Base-by-base conservation (phyloP, 2,888 invertebrate genomes). In the Aphidius colemani region DNA sequence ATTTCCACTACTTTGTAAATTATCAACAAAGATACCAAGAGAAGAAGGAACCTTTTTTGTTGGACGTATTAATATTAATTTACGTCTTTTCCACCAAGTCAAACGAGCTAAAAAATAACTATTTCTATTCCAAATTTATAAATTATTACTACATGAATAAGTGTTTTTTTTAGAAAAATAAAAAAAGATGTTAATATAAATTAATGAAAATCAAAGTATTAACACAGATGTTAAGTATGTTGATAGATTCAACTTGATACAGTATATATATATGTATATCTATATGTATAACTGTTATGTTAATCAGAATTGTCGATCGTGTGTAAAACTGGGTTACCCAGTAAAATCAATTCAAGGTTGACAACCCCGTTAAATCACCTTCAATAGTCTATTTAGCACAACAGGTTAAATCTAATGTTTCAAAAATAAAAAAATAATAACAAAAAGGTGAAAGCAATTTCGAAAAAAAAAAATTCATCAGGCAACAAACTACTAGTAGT, bases 21-120 rank as follows among this genome's bases (percentile, higher is more conserved):
- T 79, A 79, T 72, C 70, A 73, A 77, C 69, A 64, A 76, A 72
- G 73, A 76, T 75, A 70, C 76, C 75, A 73, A 72, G 69, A 72
- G 72, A 72, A 73, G 43, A 51, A 59, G 59, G 41, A 49, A 50
- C 10, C 50, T 30, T 30, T 3, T 30, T 30, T 71, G 72, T 69
- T 60, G 65, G 63, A 67, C 67, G 66, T 48, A 66, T 69, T 67
- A 72, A 68, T 2, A 18, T 2, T 69, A 75, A 75, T 68, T 69
- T 78, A 74, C 70, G 70, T 71, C 64, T 63, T 64, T 76, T 77
- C 81, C 81, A 81, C 79, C 79, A 78, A 76, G 75, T 71, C 72
- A 78, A 78, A 75, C 80, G 79, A 71, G 81, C 81, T 81, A 80
- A 66, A 79, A 79, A 77, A 78, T 70, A 41, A 64, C 63, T 60